These are phyloP conservation scores for Brachynemurus nebulosus DNA, from an alignment of 2,888 invertebrate species.

Conservation along the genomic window DNA sequence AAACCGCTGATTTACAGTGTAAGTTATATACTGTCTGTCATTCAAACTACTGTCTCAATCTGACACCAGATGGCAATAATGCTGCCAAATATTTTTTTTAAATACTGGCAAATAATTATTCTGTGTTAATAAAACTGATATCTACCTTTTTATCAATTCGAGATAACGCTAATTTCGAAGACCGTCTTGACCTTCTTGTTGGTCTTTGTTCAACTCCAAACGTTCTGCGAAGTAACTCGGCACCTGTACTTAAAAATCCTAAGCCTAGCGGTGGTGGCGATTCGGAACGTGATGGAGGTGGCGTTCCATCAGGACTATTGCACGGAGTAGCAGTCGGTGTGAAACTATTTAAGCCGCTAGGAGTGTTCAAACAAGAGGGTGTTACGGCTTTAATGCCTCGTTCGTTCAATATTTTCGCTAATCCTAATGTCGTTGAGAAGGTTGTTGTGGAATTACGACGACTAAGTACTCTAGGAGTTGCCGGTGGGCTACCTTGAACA, in stretches of 20 bases:
- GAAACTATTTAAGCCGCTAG: constrained; percentile 48
- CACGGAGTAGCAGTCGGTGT: constrained; percentile 79
- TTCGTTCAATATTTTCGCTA: constrained; percentile 66
- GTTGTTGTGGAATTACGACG: constrained; percentile 69
- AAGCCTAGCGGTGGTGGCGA: constrained; percentile 40
- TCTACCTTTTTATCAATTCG: constrained; percentile 27
- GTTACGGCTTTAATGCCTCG: constrained; percentile 60
- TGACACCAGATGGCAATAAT: neutral
- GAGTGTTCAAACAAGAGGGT: constrained; percentile 50
- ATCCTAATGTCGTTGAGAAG: constrained; percentile 54
- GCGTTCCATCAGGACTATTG: constrained; percentile 65
- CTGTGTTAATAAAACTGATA: too few species aligned
- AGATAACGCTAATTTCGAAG: constrained; percentile 27
- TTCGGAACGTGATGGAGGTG: constrained; percentile 37
- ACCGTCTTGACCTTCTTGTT: constrained; percentile 23
- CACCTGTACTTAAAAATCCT: constrained; percentile 46
- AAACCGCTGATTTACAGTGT: too few species aligned
- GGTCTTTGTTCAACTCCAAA: constrained; percentile 28
- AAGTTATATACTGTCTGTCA: too few species aligned
- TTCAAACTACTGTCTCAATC: too few species aligned
- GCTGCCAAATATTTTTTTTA: neutral
- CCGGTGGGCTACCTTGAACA: constrained; percentile 35
- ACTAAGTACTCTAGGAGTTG: constrained; percentile 39
- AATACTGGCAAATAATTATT: neutral
- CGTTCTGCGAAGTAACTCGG: constrained; percentile 48